These are phyloP conservation scores for Pseudomugil tenellus DNA, from an alignment of 2,797 vertebrate genomes.

Conservation along the genomic window DNA sequence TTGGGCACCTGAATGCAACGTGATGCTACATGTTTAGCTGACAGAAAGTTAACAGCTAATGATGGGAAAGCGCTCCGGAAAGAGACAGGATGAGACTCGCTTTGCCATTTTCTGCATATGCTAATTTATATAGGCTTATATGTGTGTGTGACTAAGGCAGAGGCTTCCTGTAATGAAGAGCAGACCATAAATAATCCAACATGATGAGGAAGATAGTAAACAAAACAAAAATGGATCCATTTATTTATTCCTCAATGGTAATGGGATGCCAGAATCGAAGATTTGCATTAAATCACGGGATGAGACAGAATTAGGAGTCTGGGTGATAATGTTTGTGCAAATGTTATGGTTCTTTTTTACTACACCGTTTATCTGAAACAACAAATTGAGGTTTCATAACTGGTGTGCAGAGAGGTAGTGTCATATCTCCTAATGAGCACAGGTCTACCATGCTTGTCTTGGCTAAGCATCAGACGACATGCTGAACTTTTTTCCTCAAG, in stretches of 20 bases:
- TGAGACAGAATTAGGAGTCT: slow-evolving; percentile 9
- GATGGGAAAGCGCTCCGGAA: slow-evolving; percentile 23
- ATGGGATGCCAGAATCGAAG: slow-evolving; percentile 24
- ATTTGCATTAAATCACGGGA: slow-evolving; percentile 13
- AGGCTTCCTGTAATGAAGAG: slow-evolving; percentile 50
- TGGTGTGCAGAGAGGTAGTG: neutral
- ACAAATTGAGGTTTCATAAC: slow-evolving; percentile 35
- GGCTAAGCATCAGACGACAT: neutral
- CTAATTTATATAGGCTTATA: neutral
- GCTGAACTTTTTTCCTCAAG: neutral
- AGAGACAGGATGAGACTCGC: slow-evolving; percentile 1
- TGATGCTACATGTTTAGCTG: neutral
- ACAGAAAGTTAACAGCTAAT: slow-evolving; percentile 5
- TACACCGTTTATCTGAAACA: slow-evolving; percentile 3
- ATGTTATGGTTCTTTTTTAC: neutral
- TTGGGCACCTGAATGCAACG: neutral
- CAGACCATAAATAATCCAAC: slow-evolving; percentile 51
- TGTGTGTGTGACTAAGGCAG: slow-evolving; percentile 1
- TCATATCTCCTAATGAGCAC: slow-evolving; percentile 12
- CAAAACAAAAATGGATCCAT: slow-evolving; percentile 45
- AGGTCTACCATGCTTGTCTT: neutral
- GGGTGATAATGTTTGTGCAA: slow-evolving; percentile 5
- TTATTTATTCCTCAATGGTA: slow-evolving; percentile 25
- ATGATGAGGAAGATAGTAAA: slow-evolving; percentile 39
- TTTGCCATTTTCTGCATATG: neutral